Evolutionary conservation across 2,888 invertebrate species (phyloP).

Genomic region (Drosophila tripunctata): DNA sequence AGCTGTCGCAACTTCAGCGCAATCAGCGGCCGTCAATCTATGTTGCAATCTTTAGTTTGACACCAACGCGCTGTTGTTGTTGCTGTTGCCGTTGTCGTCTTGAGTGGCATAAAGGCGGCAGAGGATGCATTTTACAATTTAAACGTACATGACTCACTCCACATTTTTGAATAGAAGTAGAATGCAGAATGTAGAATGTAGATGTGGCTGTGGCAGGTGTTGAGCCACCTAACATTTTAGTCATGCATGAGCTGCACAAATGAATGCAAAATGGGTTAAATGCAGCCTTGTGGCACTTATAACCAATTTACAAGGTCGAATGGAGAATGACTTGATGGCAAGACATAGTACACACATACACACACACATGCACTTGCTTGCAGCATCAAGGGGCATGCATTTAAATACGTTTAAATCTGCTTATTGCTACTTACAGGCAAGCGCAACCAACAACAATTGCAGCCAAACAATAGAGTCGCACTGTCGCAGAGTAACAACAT

Average conservation of each 20-base stretch:
- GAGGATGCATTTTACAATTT: constrained; percentile 50
- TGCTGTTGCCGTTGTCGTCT: constrained; percentile 25
- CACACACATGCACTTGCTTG: no score
- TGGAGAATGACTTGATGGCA: neutral
- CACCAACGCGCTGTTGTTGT: constrained; percentile 46
- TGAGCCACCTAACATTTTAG: constrained; percentile 27
- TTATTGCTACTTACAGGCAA: constrained; percentile 65
- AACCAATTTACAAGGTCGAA: constrained; percentile 49
- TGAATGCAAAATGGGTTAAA: constrained; percentile 62
- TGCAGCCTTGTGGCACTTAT: constrained; percentile 63
- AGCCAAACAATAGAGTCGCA: constrained; percentile 32
- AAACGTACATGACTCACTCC: constrained; percentile 20
- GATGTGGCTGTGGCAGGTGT: constrained; percentile 20
- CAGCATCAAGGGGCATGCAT: constrained; percentile 35
- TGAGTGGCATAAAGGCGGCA: constrained; percentile 33
- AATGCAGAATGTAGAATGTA: neutral
- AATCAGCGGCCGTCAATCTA: constrained; percentile 76
- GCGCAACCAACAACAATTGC: constrained; percentile 48
- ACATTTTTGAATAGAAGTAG: neutral
- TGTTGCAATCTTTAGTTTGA: constrained; percentile 71
- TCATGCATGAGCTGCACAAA: constrained; percentile 57
- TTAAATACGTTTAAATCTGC: constrained; percentile 56
- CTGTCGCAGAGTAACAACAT: constrained; percentile 58
- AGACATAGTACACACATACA: no score
- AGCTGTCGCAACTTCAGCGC: constrained; percentile 50